phyloP scores from a whole-genome alignment of 2,797 vertebrate species.

The Discoglossus pictus region DNA sequence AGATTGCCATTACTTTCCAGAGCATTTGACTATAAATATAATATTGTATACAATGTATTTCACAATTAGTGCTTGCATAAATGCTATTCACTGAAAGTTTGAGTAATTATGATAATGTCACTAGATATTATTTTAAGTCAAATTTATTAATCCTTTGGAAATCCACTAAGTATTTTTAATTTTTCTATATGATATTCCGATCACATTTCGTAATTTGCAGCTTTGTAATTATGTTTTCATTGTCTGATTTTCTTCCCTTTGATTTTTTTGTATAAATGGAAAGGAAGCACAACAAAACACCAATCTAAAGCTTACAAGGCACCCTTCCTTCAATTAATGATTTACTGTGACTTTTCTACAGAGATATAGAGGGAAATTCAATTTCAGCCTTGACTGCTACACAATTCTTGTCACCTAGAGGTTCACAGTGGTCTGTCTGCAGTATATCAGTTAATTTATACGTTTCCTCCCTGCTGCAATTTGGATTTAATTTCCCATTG shows the following conservation, averaged over 20 bases:
- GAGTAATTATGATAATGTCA: no score
- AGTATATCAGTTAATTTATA: slow-evolving; percentile 54
- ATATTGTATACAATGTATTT: no score
- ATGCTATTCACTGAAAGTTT: no score
- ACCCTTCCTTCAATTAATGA: slow-evolving; percentile 6
- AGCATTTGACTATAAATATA: no score
- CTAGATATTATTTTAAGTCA: slow-evolving; percentile 1
- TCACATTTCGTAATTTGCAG: slow-evolving; percentile 8
- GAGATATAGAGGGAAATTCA: slow-evolving; percentile 22
- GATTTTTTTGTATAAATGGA: slow-evolving; percentile 5
- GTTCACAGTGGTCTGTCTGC: slow-evolving; percentile 51
- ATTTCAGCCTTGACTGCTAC: slow-evolving; percentile 44
- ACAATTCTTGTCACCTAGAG: slow-evolving; percentile 37
- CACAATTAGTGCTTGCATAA: no score
- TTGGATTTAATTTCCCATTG: slow-evolving; percentile 59
- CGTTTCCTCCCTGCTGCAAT: slow-evolving; percentile 50
- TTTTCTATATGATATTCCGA: slow-evolving; percentile 9
- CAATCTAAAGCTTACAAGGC: slow-evolving; percentile 3
- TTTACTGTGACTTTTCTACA: slow-evolving; percentile 7
- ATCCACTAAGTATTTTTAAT: slow-evolving; percentile 1
- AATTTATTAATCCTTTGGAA: slow-evolving; percentile 6
- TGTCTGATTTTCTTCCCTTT: not conserved
- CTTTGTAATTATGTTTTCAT: slow-evolving; percentile 18
- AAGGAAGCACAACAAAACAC: not conserved
- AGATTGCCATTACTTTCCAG: no score